Evolutionary conservation across 2,797 vertebrate genomes (phyloP).

Genomic region (Vipera ursinii): DNA sequence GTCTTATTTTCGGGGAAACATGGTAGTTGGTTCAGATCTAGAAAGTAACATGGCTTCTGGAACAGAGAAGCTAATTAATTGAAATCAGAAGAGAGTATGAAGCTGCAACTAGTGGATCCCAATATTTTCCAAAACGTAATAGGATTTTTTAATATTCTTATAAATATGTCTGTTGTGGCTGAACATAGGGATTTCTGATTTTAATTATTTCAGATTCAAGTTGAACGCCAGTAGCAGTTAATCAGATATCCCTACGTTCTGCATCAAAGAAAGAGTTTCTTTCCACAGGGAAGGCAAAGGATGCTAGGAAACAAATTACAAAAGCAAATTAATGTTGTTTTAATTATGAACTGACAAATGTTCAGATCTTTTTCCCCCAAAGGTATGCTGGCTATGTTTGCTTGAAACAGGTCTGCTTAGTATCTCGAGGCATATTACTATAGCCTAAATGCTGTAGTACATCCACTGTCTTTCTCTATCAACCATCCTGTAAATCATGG

Average conservation of each 20-base stretch:
- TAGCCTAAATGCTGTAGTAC: constrained; percentile 4
- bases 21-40: background rate
- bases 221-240: background rate
- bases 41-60: background rate
- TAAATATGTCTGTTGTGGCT: background rate
- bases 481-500: constrained; percentile 32
- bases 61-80: background rate
- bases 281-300: background rate
- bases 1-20: no score
- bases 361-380: background rate
- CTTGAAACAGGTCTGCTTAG: background rate
- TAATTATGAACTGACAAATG: background rate
- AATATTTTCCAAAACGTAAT: background rate
- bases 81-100: background rate
- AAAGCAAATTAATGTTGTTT: background rate
- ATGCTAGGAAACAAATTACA: background rate
- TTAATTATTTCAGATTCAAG: background rate
- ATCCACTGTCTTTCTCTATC: constrained; percentile 26
- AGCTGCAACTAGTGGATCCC: background rate
- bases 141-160: background rate
- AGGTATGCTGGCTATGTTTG: background rate
- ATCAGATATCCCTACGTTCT: background rate
- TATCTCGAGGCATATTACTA: background rate
- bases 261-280: background rate
- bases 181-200: background rate